Base-by-base conservation (phyloP, 2,797 vertebrate species). In the Myripristis murdjan region DNA sequence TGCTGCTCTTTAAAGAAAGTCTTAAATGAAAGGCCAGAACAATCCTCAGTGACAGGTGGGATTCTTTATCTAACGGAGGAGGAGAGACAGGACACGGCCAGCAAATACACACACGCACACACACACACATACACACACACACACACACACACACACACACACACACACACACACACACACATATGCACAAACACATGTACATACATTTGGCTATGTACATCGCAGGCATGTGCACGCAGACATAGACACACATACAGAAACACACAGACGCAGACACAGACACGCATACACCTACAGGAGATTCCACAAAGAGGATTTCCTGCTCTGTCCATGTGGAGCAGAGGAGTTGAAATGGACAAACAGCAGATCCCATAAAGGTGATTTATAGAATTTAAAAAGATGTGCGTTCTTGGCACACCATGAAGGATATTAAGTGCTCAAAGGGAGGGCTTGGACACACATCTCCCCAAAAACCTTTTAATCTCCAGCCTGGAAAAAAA, bases 361-460 rank as follows among this genome's bases (percentile, higher is more conserved):
- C 79, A 87, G 83, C 81, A 90, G 77, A 91, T 77, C 89, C 88
- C 87, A 93, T 94, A 91, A 94, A 94, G 77, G 56, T 93, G 91
- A 95, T 94, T 92, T 92, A 93, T 90, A 77, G 79, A 91, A 91
- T 94, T 93, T 89, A 93, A 87, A 94, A 94, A 95, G 87, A 91
- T 94, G 83, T 88, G 87, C 48, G 53, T 85, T 78, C 91, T 94
- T 90, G 89, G 91, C 87, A 89, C 79, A 87, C 80, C 88, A 93
- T 89, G 84, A 93, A 93, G 79, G 79, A 88, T 91, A 91, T 83
- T 78, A 92, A 87, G 87, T 90, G 76, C 87, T 95, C 77, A 68
- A 84, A 91, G 83, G 86, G 92, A 93, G 80, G 68, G 73, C 84
- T 85, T 69, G 75, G 85, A 84, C 83, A 88, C 63, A 49, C 14